Evolutionary conservation across 2,797 vertebrate genomes (phyloP).

Genomic region (Lepilemur ruficaudatus): DNA sequence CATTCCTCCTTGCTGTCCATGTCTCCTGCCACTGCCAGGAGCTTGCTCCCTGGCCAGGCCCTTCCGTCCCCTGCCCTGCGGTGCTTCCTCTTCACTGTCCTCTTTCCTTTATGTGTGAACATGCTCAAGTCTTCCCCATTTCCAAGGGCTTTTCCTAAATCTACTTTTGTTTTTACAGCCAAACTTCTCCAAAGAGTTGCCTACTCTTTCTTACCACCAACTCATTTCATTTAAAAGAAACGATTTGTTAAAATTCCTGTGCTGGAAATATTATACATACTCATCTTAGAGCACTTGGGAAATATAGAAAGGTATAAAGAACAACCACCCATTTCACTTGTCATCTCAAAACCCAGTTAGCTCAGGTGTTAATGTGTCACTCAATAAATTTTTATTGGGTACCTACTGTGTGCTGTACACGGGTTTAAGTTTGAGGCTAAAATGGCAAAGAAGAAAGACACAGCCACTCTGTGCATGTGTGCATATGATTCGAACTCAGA

Average conservation of each 20-base stretch:
- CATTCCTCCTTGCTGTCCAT: not conserved
- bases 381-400: not conserved
- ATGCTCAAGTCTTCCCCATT: not conserved
- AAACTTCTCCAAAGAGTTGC: not conserved
- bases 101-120: not conserved
- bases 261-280: not conserved
- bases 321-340: not conserved
- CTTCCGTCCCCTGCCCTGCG: not conserved
- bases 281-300: not conserved
- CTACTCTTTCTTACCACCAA: not conserved
- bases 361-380: not conserved
- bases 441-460: not conserved
- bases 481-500: not conserved
- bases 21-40: not conserved
- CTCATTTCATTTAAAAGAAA: not conserved
- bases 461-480: not conserved
- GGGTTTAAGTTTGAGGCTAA: not conserved
- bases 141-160: not conserved
- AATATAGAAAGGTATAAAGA: not conserved
- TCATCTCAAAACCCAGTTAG: not conserved
- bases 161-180: not conserved
- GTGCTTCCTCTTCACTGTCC: not conserved
- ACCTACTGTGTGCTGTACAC: not conserved
- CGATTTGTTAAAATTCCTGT: not conserved
- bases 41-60: accelerated